Conservation (phyloP, 1,140 invertebrate species). For the Drosophila fuyamai region DNA sequence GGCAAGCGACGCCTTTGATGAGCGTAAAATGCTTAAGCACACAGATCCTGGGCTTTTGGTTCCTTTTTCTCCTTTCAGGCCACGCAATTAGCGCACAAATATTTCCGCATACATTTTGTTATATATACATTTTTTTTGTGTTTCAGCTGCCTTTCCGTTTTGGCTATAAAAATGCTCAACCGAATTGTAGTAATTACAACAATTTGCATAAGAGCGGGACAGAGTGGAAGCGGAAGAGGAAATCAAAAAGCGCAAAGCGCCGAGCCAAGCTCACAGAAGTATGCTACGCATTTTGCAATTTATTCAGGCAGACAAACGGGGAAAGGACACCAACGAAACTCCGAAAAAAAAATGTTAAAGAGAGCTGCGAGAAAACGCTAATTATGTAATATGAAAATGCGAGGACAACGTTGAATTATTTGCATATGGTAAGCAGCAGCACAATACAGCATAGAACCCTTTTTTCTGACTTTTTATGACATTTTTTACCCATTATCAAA, state of each 20-base stretch:
- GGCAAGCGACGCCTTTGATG: constrained; percentile 70
- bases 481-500: constrained; percentile 53
- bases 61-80: constrained; percentile 15
- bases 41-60: constrained; percentile 50
- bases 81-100: constrained; percentile 81
- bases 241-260: constrained; percentile 78
- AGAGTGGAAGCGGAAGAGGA: constrained; percentile 36
- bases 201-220: constrained; percentile 70
- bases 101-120: constrained; percentile 71
- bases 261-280: constrained; percentile 55
- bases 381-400: constrained; percentile 83
- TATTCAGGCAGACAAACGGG: constrained; percentile 61
- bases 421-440: constrained; percentile 71
- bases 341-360: constrained; percentile 10
- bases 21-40: constrained; percentile 68
- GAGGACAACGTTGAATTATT: constrained; percentile 73
- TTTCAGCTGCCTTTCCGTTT: constrained; percentile 37
- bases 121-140: constrained; percentile 27
- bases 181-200: constrained; percentile 83
- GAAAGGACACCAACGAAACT: constrained; percentile 29
- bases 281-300: constrained; percentile 80
- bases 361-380: constrained; percentile 47
- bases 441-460: constrained; percentile 38
- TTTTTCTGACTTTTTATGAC: constrained; percentile 36
- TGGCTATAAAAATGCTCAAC: constrained; percentile 80